These are phyloP conservation scores for Eudemis profundana DNA, from an alignment of 2,888 invertebrate genomes.

Conservation along the genomic window DNA sequence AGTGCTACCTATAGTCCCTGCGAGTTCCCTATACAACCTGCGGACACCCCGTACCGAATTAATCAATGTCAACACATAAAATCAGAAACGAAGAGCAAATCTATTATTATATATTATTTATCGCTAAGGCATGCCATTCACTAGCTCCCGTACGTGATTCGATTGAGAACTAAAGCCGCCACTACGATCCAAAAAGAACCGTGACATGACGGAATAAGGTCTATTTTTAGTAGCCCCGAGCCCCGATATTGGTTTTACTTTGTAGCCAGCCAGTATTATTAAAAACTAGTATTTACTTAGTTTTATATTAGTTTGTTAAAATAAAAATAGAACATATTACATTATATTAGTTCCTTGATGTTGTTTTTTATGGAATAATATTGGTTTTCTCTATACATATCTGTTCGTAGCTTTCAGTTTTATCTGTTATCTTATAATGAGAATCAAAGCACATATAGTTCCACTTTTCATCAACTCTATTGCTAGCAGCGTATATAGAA, in stretches of 20 bases:
- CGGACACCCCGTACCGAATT: not conserved
- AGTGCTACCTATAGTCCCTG: too few relatives aligned
- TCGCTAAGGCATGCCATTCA: conserved; percentile 37
- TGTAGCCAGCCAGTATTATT: conserved; percentile 37
- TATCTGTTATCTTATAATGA: too few relatives aligned
- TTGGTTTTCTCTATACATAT: too few relatives aligned
- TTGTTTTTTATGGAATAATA: not conserved
- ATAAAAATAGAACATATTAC: conserved; percentile 17
- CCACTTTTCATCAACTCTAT: too few relatives aligned
- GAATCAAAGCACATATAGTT: too few relatives aligned
- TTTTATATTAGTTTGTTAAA: conserved; percentile 39
- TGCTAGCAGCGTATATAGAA: too few relatives aligned
- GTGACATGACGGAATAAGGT: not conserved
- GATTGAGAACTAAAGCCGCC: conserved; percentile 28
- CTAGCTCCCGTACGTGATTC: conserved; percentile 29
- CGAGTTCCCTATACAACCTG: too few relatives aligned
- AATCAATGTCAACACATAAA: conserved; percentile 15
- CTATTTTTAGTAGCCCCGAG: conserved; percentile 16
- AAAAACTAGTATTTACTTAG: conserved; percentile 38
- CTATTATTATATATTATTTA: conserved; percentile 42
- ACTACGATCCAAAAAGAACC: conserved; percentile 8
- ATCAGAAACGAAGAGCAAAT: conserved; percentile 26
- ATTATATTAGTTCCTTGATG: not conserved
- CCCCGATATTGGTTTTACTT: conserved; percentile 40
- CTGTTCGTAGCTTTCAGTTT: too few relatives aligned